Evolutionary conservation across 2,797 vertebrate genomes (phyloP).

Genomic region (Garrulus glandarius): DNA sequence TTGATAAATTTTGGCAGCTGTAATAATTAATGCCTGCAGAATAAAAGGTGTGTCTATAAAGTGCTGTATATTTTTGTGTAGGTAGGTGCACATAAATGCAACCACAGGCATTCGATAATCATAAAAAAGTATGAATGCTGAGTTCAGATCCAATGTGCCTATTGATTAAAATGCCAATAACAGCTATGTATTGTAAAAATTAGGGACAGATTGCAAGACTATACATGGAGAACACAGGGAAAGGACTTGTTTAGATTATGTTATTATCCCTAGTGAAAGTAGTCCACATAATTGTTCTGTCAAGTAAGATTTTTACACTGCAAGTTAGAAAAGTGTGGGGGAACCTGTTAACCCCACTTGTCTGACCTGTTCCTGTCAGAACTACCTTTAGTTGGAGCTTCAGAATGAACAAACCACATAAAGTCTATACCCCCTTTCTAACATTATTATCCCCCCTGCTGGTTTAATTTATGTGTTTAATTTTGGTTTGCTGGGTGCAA

Average conservation of each 20-base stretch:
- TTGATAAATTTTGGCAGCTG: neutral
- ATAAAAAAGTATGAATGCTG: neutral
- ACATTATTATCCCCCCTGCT: conserved; percentile 67
- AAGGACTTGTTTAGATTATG: conserved; percentile 11
- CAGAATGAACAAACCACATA: neutral
- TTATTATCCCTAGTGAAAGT: neutral
- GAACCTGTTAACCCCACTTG: conserved; percentile 32
- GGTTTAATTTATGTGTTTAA: conserved; percentile 80
- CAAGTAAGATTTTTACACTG: neutral
- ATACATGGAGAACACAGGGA: neutral
- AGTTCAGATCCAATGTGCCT: neutral
- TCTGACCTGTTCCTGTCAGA: conserved; percentile 4
- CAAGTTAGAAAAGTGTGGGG: neutral
- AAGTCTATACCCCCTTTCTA: conserved; percentile 42
- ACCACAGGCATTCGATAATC: neutral
- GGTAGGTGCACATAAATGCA: neutral
- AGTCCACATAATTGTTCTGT: neutral
- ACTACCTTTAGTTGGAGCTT: conserved; percentile 29
- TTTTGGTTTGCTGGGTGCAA: conserved; percentile 73
- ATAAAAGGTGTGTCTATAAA: neutral
- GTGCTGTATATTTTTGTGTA: neutral
- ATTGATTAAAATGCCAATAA: neutral
- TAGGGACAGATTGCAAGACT: neutral
- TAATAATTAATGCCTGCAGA: neutral
- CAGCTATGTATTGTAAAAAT: neutral